Percentiles rank a stretch among this genome's conserved stretches.
Evolutionary conservation across 2,113 vertebrate species (phyloP).

Genomic region (Okapia johnstoni): DNA sequence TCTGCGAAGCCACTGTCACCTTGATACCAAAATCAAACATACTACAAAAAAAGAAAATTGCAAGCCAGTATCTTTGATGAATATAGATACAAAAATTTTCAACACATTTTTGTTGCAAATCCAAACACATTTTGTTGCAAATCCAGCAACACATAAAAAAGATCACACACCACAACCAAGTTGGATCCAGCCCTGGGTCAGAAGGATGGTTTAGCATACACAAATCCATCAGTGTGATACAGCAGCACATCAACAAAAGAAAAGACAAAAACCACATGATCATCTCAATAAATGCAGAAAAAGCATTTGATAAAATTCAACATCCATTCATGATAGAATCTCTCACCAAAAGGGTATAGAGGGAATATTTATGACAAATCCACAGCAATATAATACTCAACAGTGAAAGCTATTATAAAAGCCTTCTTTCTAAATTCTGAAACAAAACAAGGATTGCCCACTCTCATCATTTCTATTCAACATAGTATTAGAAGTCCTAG

Average conservation of each 20-base stretch:
- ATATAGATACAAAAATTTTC: not conserved
- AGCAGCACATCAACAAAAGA: not conserved
- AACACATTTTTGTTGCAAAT: not conserved
- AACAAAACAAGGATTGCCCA: not conserved
- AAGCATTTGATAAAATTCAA: not conserved
- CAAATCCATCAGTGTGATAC: not conserved
- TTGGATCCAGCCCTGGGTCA: not conserved
- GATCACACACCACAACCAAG: not conserved
- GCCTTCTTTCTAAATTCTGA: not conserved
- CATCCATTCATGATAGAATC: not conserved
- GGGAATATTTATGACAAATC: not conserved
- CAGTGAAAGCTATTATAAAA: not conserved
- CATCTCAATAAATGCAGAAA: not conserved
- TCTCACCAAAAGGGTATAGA: not conserved
- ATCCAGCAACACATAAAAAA: not conserved
- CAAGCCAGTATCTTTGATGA: not conserved
- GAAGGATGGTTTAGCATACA: not conserved
- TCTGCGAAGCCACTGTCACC: accelerated
- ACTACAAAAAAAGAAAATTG: not conserved
- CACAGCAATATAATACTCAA: not conserved
- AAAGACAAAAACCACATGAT: not conserved
- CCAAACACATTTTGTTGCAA: not conserved
- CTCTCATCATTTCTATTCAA: not conserved
- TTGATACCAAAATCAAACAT: not conserved
- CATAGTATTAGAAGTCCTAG: not conserved